Evolutionary conservation across 2,113 vertebrate species (phyloP), one percentile per base, ranked within the genome.

Genomic region (Planiliza haematocheilus): DNA sequence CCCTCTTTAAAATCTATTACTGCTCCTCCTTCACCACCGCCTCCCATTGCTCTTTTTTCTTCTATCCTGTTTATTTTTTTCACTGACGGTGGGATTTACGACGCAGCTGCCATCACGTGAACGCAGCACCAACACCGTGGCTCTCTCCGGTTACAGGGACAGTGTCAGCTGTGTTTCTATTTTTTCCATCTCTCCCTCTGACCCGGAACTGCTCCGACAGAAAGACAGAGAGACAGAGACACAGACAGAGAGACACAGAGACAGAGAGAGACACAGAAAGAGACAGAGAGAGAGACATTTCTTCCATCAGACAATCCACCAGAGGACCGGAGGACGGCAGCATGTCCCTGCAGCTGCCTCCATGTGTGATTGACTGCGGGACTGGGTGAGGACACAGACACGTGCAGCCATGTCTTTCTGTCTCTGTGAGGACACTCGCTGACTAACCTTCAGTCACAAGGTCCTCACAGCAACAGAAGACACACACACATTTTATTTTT

Each of bases 281-380:
- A 30, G 3, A 30, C 2, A 5, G 24, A 30, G 3, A 30, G 24
- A 30, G 5, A 30, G 24, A 5, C 24, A 30, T 30, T 30, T 30
- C 24, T 30, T 30, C 24, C 24, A 3, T 30, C 2, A 30, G 24
- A 30, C 24, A 5, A 30, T n/a, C n/a, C 24, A 30, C 24, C 24
- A 30, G 24, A 30, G 24, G 24, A 30, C 24, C 24, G 5, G 24
- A 68, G 91, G 42, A 71, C 51, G 55, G 12, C 89, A 80, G 89
- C 88, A 97, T 97, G 96, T 94, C 95, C 85, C 93, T 94, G 90
- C 94, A 94, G 93, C 92, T 97, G 74, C 96, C 96, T 84, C 95
- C 96, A 74, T 97, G 96, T 83, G 96, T 97, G 88, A 96, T 97
- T 89, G 96, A 96, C 93, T 97, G 96, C 92, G 96, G 96, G 85